Conservation (phyloP, 2,888 invertebrate species). For the Tenodera sinensis region DNA sequence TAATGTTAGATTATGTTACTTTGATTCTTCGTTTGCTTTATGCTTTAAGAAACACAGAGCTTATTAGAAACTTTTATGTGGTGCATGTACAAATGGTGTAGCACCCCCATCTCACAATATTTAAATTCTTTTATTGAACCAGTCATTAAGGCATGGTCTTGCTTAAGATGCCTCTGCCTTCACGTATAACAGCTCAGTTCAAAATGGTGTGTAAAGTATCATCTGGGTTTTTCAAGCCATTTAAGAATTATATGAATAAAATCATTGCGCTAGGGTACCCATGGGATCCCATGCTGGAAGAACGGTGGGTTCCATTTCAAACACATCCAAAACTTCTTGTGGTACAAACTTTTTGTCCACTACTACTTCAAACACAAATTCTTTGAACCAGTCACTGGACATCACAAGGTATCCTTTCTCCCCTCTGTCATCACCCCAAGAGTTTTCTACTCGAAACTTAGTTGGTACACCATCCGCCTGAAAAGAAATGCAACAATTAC, state of each 20-base stretch:
- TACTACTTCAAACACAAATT: conserved; percentile 84
- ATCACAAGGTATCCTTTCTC: conserved; percentile 82
- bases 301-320: conserved; percentile 69
- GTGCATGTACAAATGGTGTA: background rate
- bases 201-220: background rate
- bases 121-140: background rate
- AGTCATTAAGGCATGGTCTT: background rate
- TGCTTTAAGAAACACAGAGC: background rate
- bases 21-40: background rate
- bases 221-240: background rate
- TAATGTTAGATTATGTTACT: background rate
- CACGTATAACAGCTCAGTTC: background rate
- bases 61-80: background rate
- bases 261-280: conserved; percentile 67
- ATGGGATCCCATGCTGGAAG: conserved; percentile 94
- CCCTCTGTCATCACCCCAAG: conserved; percentile 85
- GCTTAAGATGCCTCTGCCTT: background rate
- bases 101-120: background rate
- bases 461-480: conserved; percentile 61
- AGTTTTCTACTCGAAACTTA: conserved; percentile 87
- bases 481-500: conserved; percentile 21
- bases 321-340: conserved; percentile 68
- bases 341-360: conserved; percentile 81
- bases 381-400: conserved; percentile 82
- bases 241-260: background rate